Conservation (phyloP, 2,797 vertebrate genomes). For the Hippocampus kuda region DNA sequence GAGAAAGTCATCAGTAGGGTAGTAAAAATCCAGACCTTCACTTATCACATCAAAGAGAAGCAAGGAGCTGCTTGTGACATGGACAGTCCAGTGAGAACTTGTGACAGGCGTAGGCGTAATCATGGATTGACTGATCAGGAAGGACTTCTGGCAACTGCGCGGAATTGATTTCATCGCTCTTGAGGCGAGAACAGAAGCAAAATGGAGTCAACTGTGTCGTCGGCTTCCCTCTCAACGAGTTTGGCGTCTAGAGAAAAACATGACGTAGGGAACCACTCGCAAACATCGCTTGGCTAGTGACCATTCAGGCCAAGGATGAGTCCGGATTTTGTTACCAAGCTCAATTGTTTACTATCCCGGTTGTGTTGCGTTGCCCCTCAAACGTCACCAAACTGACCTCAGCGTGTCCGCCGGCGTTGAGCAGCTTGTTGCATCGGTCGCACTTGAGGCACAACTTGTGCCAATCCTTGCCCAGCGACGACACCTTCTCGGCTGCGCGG, state of each 20-base stretch:
- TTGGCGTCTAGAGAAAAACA: too few species aligned
- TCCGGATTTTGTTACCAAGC: too few species aligned
- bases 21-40: slow-evolving; percentile 3
- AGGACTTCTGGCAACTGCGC: background rate
- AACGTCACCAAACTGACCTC: slow-evolving; percentile 70
- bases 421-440: slow-evolving; percentile 91
- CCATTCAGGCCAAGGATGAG: too few species aligned
- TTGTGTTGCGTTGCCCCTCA: background rate
- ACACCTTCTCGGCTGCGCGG: slow-evolving; percentile 84
- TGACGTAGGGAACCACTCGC: too few species aligned
- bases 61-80: background rate
- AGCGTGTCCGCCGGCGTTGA: slow-evolving; percentile 84
- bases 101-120: background rate
- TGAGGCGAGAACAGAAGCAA: background rate
- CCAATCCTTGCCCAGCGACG: slow-evolving; percentile 95
- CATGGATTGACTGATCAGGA: background rate
- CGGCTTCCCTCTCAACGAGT: background rate
- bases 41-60: background rate
- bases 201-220: background rate
- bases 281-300: too few species aligned
- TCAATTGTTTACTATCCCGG: too few species aligned
- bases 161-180: background rate
- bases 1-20: background rate
- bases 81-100: background rate
- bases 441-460: slow-evolving; percentile 97